Conservation (phyloP, 2,113 vertebrate species). For the Fregata magnificens region DNA sequence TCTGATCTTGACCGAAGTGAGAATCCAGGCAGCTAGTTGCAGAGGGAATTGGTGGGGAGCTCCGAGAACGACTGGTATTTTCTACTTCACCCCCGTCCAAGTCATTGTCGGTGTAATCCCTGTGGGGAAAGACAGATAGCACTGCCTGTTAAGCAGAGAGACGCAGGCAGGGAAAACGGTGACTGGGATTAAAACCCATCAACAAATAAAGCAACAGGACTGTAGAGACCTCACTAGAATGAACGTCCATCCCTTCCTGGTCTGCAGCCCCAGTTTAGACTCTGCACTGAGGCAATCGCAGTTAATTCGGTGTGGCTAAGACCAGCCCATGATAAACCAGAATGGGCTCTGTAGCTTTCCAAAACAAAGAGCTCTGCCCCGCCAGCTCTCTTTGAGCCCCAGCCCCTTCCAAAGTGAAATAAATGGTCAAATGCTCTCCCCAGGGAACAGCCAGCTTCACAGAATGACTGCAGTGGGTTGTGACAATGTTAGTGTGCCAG, state of each 20-base stretch:
- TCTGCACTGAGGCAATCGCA: not conserved
- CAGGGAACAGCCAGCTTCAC: not conserved
- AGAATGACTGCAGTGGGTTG: not conserved
- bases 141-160: not conserved
- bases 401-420: not conserved
- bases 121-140: constrained; percentile 25
- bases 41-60: constrained; percentile 69
- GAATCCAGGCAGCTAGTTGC: constrained; percentile 67
- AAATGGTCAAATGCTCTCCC: not conserved
- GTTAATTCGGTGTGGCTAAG: not conserved
- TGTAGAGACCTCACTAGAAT: not conserved
- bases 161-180: not conserved
- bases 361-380: not conserved
- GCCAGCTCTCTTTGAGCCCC: not conserved
- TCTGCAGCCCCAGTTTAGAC: not conserved
- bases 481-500: not conserved
- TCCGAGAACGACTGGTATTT: constrained; percentile 63
- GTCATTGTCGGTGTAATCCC: constrained; percentile 86
- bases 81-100: constrained; percentile 82
- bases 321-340: not conserved
- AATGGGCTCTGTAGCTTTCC: not conserved
- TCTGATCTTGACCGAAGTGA: constrained; percentile 68
- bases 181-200: not conserved
- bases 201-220: not conserved
- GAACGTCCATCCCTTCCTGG: not conserved